Base-by-base conservation (phyloP, 2,888 invertebrate species). In the Philereme vetulata region DNA sequence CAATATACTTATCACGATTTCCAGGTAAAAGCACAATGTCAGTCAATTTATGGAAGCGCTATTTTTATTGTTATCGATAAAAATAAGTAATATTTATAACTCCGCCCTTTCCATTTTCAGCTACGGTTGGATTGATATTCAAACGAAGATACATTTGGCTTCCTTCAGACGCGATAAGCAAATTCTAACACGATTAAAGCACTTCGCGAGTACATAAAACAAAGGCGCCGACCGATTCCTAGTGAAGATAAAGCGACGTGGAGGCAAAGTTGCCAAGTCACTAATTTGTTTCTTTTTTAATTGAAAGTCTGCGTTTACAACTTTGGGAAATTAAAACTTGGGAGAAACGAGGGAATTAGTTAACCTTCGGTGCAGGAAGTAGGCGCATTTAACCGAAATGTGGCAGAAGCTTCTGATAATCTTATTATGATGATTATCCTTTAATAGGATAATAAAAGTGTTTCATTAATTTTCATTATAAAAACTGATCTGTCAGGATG, bases 141-240 rank as follows among this genome's bases (percentile, higher is more conserved):
- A 50, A 59, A 54, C 54, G 43, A 54, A 59, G 50, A 59, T 54
- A 62, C 52, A 42, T 44, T 62, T 55, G 53, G 51, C 58, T 61
- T 10, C 51, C 49, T 45, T 51, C 50, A 51, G 52, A 56, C 48
- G 66, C 51, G 68, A 72, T 65, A 60, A 66, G 66, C 65, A 67
- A 70, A 67, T 66, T 64, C 65, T 67, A 70, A 67, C 65, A 60
- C 68, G 69, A 70, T 74, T 75, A 70, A 72, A 69, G 65, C 55
- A 65, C 64, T 67, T 56, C 58, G 35, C 47, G 66, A 73, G 72
- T 51, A 65, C 68, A 73, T 77, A 72, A 72, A 67, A 66, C 60
- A 66, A 65, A 70, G 71, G 74, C 74, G 68, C 71, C 75, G 68
- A 67, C 71, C 66, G 74, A 64, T 68, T 50, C 68, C 70, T 51